Evolutionary conservation across 2,888 invertebrate species (phyloP).

Genomic region (Sinodicranocentrus sp.): DNA sequence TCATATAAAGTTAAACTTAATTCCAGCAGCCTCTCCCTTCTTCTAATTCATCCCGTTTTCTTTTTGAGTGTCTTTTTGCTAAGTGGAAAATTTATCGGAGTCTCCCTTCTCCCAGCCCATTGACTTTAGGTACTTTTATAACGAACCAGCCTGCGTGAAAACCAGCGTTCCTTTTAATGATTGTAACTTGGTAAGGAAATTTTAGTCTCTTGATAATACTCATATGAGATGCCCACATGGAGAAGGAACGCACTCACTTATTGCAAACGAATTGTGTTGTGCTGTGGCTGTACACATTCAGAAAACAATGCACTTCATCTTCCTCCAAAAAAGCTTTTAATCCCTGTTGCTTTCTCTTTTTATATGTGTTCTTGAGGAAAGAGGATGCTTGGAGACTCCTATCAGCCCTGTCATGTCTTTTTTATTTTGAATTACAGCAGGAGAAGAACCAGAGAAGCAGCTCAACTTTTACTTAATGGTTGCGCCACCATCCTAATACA

Average conservation of each 20-base stretch:
- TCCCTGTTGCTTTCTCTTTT: slow-evolving; percentile 35
- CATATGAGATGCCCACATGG: not conserved
- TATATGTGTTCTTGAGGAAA: not conserved
- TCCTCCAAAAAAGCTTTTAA: slow-evolving; percentile 48
- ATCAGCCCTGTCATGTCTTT: slow-evolving; percentile 37
- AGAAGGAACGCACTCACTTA: not conserved
- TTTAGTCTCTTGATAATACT: slow-evolving; percentile 1
- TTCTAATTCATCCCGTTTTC: too few relatives aligned
- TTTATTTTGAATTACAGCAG: slow-evolving; percentile 63
- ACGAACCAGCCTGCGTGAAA: too few relatives aligned
- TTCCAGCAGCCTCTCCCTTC: too few relatives aligned
- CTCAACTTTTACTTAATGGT: slow-evolving; percentile 32
- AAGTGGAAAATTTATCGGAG: too few relatives aligned
- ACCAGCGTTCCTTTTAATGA: not conserved
- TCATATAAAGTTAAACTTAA: not conserved
- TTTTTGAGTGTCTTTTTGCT: too few relatives aligned
- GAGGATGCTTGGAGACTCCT: not conserved
- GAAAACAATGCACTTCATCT: slow-evolving; percentile 47
- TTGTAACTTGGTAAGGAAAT: not conserved
- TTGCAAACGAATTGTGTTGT: not conserved
- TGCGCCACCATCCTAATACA: not conserved
- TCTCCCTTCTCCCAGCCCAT: too few relatives aligned
- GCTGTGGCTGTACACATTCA: not conserved
- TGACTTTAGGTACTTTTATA: too few relatives aligned
- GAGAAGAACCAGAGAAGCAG: not conserved